phyloP scores from a whole-genome alignment of 2,888 invertebrate species.

The Syritta pipiens region DNA sequence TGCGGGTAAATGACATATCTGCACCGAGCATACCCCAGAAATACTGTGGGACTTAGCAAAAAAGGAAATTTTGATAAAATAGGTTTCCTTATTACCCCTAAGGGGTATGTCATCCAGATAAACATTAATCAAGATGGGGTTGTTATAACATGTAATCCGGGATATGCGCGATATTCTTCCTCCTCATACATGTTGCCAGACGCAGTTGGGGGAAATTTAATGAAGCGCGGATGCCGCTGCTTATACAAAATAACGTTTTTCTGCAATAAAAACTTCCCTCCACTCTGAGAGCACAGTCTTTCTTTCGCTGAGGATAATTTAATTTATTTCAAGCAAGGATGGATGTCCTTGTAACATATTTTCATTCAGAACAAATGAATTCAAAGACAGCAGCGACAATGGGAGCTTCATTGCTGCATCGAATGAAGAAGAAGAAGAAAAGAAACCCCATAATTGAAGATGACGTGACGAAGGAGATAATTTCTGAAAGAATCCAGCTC shows the following conservation, averaged over 20 bases:
- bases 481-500: too few relatives aligned
- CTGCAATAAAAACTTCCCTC: neutral
- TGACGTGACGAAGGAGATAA: too few relatives aligned
- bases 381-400: too few relatives aligned
- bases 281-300: too few relatives aligned
- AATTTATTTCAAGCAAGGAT: constrained; percentile 2
- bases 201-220: too few relatives aligned
- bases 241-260: too few relatives aligned
- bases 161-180: neutral
- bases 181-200: too few relatives aligned
- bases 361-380: neutral
- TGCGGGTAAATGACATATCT: neutral
- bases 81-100: constrained; percentile 3
- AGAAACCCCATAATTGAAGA: too few relatives aligned
- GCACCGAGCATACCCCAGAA: neutral
- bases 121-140: constrained; percentile 27
- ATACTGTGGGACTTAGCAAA: neutral
- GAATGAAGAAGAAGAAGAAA: too few relatives aligned
- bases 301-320: neutral
- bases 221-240: too few relatives aligned
- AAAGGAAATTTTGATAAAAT: constrained; percentile 12
- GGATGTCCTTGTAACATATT: constrained; percentile 11
- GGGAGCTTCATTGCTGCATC: too few relatives aligned
- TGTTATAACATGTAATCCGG: constrained; percentile 3
- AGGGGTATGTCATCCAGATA: constrained; percentile 1